These are phyloP conservation scores for Aspidapion aeneum DNA, from an alignment of 2,888 invertebrate species.

Conservation along the genomic window DNA sequence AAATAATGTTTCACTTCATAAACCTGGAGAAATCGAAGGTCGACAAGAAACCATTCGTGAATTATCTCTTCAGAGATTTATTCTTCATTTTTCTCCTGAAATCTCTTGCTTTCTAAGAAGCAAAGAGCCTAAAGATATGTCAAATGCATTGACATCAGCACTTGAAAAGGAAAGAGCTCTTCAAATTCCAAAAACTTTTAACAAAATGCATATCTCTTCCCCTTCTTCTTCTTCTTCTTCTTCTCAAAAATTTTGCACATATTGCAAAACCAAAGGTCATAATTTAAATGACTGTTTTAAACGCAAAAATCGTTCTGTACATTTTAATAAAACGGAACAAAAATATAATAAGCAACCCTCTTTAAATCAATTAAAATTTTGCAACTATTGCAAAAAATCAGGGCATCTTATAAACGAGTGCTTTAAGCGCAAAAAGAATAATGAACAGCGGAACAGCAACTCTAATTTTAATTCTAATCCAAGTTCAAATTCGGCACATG, in stretches of 20 bases:
- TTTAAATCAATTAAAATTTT: conserved; percentile 14
- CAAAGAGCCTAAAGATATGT: neutral
- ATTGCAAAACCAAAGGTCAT: conserved; percentile 11
- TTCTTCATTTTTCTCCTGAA: conserved; percentile 12
- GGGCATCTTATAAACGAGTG: conserved; percentile 21
- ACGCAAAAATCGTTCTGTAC: neutral
- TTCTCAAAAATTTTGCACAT: conserved; percentile 4
- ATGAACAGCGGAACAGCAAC: neutral
- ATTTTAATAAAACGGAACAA: neutral
- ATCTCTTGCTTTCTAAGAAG: conserved; percentile 12
- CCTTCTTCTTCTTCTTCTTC: neutral
- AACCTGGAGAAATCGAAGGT: neutral
- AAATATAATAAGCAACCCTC: too few species aligned
- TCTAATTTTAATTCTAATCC: too few species aligned
- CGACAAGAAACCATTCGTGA: conserved; percentile 4
- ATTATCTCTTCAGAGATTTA: conserved; percentile 10
- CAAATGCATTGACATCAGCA: conserved; percentile 4
- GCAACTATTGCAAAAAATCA: conserved; percentile 19
- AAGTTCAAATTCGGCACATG: too few species aligned
- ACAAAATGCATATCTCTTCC: too few species aligned
- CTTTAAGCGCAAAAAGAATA: conserved; percentile 15
- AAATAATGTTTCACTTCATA: neutral
- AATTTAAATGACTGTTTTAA: conserved; percentile 8
- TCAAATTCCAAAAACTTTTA: conserved; percentile 10
- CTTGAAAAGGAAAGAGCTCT: conserved; percentile 12